Conservation (phyloP, 2,888 invertebrate species). For the Charanyca ferruginea region DNA sequence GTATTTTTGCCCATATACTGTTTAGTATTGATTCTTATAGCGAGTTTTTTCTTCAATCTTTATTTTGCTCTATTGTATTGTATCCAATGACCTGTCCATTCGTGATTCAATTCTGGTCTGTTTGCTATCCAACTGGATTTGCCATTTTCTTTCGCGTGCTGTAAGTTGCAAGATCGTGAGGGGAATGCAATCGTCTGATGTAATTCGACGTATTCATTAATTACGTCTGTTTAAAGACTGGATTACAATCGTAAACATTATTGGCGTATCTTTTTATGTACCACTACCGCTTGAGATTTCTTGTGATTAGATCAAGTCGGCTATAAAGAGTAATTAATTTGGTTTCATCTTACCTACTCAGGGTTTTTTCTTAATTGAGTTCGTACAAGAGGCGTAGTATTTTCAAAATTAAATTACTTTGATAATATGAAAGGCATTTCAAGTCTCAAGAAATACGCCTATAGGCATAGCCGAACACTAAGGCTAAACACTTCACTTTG, state of each 20-base stretch:
- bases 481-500: constrained; percentile 17
- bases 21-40: constrained; percentile 54
- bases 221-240: constrained; percentile 49
- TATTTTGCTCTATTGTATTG: constrained; percentile 70
- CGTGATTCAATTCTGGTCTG: constrained; percentile 70
- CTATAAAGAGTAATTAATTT: constrained; percentile 9
- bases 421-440: neutral
- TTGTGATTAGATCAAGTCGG: neutral
- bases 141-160: constrained; percentile 65
- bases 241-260: constrained; percentile 52
- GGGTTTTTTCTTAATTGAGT: neutral
- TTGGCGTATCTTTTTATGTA: constrained; percentile 37
- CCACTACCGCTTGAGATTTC: constrained; percentile 20
- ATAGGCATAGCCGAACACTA: neutral
- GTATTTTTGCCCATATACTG: constrained; percentile 11
- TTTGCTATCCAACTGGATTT: constrained; percentile 64
- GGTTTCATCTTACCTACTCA: neutral
- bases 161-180: constrained; percentile 55
- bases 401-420: neutral
- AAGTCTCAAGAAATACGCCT: neutral
- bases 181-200: constrained; percentile 57
- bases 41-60: constrained; percentile 67
- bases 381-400: neutral
- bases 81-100: constrained; percentile 64
- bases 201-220: constrained; percentile 66